phyloP scores from a whole-genome alignment of 1,140 invertebrate genomes.

The Sitobion miscanthi region DNA sequence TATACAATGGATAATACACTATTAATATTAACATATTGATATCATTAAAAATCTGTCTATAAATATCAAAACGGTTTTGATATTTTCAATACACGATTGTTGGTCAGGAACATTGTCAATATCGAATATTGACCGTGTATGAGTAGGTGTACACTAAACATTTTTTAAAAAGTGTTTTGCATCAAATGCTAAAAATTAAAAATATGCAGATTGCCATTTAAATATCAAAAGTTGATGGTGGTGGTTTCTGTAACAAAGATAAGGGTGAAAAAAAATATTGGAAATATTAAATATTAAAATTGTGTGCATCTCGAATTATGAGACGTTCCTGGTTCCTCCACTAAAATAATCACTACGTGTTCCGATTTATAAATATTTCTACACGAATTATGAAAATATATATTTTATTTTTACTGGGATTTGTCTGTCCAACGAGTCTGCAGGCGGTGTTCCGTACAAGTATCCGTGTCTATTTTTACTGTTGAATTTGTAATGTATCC shows the following conservation, averaged over 20 bases:
- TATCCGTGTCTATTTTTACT: conserved; percentile 36
- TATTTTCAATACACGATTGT: too few species aligned
- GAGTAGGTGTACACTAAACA: background rate
- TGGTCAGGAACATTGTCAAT: too few species aligned
- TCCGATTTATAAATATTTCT: background rate
- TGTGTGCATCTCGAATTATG: background rate
- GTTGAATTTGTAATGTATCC: conserved; percentile 53
- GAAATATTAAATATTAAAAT: background rate
- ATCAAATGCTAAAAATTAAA: background rate
- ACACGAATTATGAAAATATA: background rate
- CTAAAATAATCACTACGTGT: background rate
- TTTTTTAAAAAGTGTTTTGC: background rate
- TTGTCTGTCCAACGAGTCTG: background rate
- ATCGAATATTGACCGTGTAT: too few species aligned
- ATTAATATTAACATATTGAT: too few species aligned
- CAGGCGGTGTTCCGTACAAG: conserved; percentile 53
- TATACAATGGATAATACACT: too few species aligned
- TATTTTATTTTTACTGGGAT: conserved; percentile 41
- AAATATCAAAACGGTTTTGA: too few species aligned
- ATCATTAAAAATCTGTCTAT: too few species aligned
- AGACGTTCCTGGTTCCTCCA: background rate
- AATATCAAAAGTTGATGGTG: background rate
- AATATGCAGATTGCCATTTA: background rate
- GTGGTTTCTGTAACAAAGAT: background rate
- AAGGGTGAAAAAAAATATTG: background rate